A percentile compares a stretch with the other conserved stretches of the same genome.
Evolutionary conservation across 2,888 invertebrate species (phyloP).

Genomic region (Tipula lateralis): DNA sequence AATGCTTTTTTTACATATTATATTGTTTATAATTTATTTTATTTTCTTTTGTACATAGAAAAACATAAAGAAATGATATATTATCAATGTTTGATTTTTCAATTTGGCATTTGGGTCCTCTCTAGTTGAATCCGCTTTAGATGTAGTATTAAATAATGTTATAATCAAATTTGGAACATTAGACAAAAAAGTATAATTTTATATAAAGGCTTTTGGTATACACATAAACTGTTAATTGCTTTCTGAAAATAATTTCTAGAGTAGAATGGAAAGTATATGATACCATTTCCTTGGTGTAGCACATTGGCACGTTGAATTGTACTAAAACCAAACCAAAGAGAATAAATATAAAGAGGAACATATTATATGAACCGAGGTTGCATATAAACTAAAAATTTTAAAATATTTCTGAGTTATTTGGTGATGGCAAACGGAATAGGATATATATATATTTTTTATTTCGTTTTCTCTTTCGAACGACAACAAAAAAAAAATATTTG

Average conservation of each 20-base stretch:
- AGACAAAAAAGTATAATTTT: conserved; percentile 11
- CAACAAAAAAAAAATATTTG: too few species aligned
- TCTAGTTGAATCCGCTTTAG: conserved; percentile 26
- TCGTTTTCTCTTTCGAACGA: too few species aligned
- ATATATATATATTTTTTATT: too few species aligned
- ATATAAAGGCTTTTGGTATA: too few species aligned
- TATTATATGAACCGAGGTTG: too few species aligned
- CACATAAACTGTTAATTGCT: not conserved
- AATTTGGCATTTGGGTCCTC: conserved; percentile 29
- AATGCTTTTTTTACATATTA: not conserved
- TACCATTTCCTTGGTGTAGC: not conserved
- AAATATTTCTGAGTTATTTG: too few species aligned
- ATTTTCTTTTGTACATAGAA: not conserved
- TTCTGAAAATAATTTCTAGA: not conserved
- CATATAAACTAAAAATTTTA: too few species aligned
- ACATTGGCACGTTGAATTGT: not conserved
- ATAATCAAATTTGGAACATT: not conserved
- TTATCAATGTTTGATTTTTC: conserved; percentile 28
- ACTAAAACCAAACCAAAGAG: not conserved
- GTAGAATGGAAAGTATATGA: not conserved
- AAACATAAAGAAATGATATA: conserved; percentile 14
- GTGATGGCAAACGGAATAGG: too few species aligned
- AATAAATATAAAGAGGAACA: too few species aligned
- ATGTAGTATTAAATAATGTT: not conserved
- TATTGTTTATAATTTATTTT: not conserved